A percentile compares a stretch with the other conserved stretches of the same genome.
Evolutionary conservation across 2,888 invertebrate species (phyloP).

Genomic region (Listrodromus nycthemerus): DNA sequence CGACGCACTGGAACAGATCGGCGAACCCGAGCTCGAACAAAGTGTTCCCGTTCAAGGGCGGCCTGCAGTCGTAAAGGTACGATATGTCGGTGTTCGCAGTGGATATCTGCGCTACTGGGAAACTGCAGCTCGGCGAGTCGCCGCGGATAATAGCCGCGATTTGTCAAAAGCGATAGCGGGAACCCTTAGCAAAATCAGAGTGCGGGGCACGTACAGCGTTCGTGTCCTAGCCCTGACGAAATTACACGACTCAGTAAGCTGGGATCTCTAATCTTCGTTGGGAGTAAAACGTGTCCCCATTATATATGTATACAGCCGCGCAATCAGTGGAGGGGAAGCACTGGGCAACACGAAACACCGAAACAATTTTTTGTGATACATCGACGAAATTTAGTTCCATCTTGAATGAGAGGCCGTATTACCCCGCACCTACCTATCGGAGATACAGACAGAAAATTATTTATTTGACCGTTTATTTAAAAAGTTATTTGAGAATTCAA

Average conservation of each 20-base stretch:
- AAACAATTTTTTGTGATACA: no score
- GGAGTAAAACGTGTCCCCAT: conserved; percentile 14
- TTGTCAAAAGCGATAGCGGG: conserved; percentile 79
- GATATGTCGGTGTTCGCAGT: conserved; percentile 1
- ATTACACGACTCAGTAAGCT: conserved; percentile 35
- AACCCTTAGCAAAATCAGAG: conserved; percentile 43
- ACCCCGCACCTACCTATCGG: no score
- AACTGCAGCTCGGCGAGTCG: conserved; percentile 13
- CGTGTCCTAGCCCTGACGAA: conserved; percentile 5
- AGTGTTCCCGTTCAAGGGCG: not conserved
- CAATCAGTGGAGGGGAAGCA: no score
- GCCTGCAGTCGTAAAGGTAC: conserved; percentile 31
- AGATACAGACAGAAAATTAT: no score
- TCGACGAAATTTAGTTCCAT: no score
- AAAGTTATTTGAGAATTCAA: no score
- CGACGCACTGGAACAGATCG: not conserved
- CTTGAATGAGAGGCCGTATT: no score
- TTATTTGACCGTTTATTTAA: no score
- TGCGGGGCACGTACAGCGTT: not conserved
- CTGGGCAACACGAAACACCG: no score
- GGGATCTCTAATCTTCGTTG: conserved; percentile 10
- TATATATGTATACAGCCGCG: not conserved
- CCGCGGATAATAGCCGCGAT: conserved; percentile 80
- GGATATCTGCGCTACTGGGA: not conserved
- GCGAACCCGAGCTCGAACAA: not conserved